Conservation (phyloP, 1,140 invertebrate species). For the Portunus trituberculatus region DNA sequence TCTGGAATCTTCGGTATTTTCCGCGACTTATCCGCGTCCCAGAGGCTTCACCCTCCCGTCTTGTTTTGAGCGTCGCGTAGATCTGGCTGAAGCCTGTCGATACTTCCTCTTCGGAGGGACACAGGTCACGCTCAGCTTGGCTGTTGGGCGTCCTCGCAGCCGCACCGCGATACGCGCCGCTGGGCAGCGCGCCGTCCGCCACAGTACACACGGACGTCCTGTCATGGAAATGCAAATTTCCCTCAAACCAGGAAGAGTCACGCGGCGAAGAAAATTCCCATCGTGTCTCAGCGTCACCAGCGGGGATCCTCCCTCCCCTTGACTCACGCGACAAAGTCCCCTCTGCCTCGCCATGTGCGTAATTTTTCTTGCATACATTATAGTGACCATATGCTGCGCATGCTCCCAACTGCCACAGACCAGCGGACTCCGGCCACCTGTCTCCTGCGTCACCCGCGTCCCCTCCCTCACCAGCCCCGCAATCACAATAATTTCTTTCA, state of each 20-base stretch:
- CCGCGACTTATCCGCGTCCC: too few relatives aligned
- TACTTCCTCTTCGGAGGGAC: too few relatives aligned
- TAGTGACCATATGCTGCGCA: background rate
- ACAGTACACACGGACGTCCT: background rate
- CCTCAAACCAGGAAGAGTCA: background rate
- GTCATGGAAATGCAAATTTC: background rate
- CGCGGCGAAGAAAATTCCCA: background rate
- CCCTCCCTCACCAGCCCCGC: background rate
- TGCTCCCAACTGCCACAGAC: background rate
- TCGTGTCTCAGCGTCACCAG: background rate
- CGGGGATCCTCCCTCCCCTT: background rate
- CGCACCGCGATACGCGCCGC: too few relatives aligned
- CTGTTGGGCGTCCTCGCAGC: too few relatives aligned
- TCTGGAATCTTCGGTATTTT: too few relatives aligned
- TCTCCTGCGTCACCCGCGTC: background rate
- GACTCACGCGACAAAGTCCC: background rate
- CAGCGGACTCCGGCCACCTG: background rate
- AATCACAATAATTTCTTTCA: background rate
- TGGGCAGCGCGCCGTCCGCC: too few relatives aligned
- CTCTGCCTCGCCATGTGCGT: background rate
- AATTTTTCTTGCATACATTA: slow-evolving; percentile 35
- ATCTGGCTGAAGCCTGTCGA: too few relatives aligned
- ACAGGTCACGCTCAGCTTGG: too few relatives aligned
- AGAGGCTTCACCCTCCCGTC: too few relatives aligned
- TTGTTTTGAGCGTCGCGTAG: too few relatives aligned